Conservation (phyloP, 2,888 invertebrate species). For the Portevinia maculata region DNA sequence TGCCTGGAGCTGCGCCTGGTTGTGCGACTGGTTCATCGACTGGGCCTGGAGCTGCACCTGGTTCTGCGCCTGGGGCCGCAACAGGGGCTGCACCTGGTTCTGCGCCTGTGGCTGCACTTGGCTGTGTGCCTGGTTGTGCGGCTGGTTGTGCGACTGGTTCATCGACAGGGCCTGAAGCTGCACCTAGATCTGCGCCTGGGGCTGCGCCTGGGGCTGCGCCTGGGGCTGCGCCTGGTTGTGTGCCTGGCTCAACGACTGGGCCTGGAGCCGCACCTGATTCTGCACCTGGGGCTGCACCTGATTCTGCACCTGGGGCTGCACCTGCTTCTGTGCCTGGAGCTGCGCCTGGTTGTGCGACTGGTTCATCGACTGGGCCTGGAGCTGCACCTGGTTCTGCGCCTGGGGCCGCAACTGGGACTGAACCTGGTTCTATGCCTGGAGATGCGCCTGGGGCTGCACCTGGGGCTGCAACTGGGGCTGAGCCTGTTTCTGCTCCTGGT, state of each 20-base stretch:
- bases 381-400: neutral
- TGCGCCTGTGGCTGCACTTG: slow-evolving; percentile 12
- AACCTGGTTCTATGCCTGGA: too few relatives aligned
- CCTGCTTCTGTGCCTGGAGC: neutral
- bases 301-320: neutral
- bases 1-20: too few relatives aligned
- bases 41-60: slow-evolving; percentile 9
- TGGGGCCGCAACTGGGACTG: neutral
- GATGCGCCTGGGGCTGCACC: too few relatives aligned
- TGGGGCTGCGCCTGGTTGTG: slow-evolving; percentile 1
- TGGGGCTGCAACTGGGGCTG: too few relatives aligned
- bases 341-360: neutral
- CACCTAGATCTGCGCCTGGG: neutral
- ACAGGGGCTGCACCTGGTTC: neutral
- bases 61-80: neutral
- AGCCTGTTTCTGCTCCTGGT: too few relatives aligned
- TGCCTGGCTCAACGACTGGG: neutral
- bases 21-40: too few relatives aligned
- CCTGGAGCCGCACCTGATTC: slow-evolving; percentile 9
- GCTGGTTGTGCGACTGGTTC: slow-evolving; percentile 5
- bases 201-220: slow-evolving; percentile 19
- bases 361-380: neutral
- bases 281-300: too few relatives aligned
- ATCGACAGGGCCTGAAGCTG: neutral
- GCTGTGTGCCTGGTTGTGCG: neutral